A percentile compares a stretch with the other conserved stretches of the same genome.
These are phyloP conservation scores for Excalfactoria chinensis DNA, from an alignment of 2,113 vertebrate species.

Conservation along the genomic window DNA sequence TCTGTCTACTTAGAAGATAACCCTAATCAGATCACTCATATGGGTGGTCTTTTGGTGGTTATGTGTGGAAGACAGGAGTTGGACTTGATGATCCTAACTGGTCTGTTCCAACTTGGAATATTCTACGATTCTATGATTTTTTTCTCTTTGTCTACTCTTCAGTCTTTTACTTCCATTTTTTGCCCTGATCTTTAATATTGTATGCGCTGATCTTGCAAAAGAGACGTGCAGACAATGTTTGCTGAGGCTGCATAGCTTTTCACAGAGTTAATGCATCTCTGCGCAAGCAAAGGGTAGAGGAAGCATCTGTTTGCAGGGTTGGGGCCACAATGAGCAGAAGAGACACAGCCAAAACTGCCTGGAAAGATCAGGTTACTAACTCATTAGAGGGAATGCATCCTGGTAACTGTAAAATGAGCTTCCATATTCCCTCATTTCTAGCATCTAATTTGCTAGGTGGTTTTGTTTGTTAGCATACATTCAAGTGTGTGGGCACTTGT, in stretches of 20 bases:
- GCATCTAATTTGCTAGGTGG: constrained; percentile 60
- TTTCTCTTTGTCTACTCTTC: neutral
- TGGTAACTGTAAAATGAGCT: constrained; percentile 60
- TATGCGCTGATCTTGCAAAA: neutral
- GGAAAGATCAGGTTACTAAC: constrained; percentile 62
- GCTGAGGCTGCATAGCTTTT: fast-evolving
- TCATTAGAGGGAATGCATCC: constrained; percentile 49
- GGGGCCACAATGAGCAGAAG: neutral
- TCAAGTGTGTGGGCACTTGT: constrained; percentile 56
- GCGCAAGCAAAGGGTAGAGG: neutral
- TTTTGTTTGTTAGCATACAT: constrained; percentile 60
- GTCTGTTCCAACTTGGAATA: no score
- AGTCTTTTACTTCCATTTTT: neutral
- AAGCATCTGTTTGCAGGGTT: neutral
- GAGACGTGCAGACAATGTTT: neutral
- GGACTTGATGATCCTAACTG: no score
- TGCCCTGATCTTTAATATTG: neutral
- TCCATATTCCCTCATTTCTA: constrained; percentile 51
- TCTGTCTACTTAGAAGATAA: no score
- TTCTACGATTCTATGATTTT: no score
- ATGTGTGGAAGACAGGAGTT: no score
- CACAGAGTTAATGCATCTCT: neutral
- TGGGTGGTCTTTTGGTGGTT: no score
- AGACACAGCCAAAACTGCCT: neutral
- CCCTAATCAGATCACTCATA: no score